Evolutionary conservation across 92 coral and sea anemone genomes (phyloP).

Genomic region (Blastomussa wellsi): DNA sequence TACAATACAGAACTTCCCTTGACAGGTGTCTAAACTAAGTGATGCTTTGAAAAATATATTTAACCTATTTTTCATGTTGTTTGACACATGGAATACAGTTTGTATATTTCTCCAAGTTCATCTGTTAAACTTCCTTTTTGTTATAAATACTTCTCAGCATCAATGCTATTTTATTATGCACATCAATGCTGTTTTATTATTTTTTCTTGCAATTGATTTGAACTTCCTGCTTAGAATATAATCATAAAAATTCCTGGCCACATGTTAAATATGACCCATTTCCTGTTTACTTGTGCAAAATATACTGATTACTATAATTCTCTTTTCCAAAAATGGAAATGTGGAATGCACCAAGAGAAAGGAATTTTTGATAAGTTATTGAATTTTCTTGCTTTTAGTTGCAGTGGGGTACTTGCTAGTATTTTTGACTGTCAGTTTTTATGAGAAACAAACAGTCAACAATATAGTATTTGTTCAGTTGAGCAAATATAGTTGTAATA

Average conservation of each 20-base stretch:
- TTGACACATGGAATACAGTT: neutral
- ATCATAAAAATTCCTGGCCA: neutral
- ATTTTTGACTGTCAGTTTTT: neutral
- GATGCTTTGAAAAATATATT: neutral
- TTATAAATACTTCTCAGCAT: neutral
- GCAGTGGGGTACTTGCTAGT: neutral
- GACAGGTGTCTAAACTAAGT: neutral
- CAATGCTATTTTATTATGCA: neutral
- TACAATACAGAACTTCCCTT: neutral
- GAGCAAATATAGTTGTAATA: neutral
- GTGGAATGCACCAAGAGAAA: neutral
- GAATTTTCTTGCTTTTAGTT: neutral
- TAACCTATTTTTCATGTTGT: neutral
- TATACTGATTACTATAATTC: neutral
- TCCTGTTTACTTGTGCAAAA: neutral
- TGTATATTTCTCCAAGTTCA: neutral
- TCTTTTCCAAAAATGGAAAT: neutral
- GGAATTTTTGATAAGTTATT: neutral
- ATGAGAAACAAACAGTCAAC: neutral
- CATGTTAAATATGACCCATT: neutral
- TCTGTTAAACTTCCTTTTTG: neutral
- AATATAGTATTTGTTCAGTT: neutral
- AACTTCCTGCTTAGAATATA: constrained; percentile 17
- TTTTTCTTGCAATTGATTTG: neutral
- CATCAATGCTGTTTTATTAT: neutral